phyloP scores from a whole-genome alignment of 1,140 invertebrate species.

The Ceratosolen fusciceps region DNA sequence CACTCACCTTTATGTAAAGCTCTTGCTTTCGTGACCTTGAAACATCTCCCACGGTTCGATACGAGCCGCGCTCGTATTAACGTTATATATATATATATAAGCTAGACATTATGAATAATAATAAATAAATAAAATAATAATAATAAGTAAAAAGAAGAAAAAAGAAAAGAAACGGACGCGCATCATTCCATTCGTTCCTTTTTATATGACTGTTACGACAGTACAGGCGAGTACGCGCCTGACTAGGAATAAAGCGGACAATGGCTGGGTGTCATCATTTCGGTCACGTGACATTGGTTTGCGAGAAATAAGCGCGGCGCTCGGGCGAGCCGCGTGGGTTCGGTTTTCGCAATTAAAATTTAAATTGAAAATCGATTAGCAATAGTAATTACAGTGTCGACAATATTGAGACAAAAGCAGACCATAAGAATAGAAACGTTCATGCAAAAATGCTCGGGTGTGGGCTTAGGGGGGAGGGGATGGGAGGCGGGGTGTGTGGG shows the following conservation, averaged over 20 bases:
- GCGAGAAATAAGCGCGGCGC: not conserved
- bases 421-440: no score
- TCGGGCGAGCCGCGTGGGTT: no score
- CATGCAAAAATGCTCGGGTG: no score
- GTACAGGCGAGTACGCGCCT: no score
- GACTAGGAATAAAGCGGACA: slow-evolving; percentile 16
- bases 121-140: no score
- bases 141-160: no score
- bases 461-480: no score
- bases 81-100: no score
- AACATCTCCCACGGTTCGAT: not conserved
- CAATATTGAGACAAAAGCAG: not conserved
- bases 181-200: no score
- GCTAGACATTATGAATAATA: not conserved
- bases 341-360: slow-evolving; percentile 28
- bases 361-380: slow-evolving; percentile 18
- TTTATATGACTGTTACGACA: not conserved
- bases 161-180: no score
- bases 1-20: not conserved
- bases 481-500: no score
- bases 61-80: no score
- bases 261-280: slow-evolving; percentile 22
- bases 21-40: not conserved
- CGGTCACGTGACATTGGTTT: slow-evolving; percentile 26
- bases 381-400: not conserved